Evolutionary conservation across 2,888 invertebrate species (phyloP), one percentile per base, ranked within the genome.

Genomic region (Aleiodes alternator): DNA sequence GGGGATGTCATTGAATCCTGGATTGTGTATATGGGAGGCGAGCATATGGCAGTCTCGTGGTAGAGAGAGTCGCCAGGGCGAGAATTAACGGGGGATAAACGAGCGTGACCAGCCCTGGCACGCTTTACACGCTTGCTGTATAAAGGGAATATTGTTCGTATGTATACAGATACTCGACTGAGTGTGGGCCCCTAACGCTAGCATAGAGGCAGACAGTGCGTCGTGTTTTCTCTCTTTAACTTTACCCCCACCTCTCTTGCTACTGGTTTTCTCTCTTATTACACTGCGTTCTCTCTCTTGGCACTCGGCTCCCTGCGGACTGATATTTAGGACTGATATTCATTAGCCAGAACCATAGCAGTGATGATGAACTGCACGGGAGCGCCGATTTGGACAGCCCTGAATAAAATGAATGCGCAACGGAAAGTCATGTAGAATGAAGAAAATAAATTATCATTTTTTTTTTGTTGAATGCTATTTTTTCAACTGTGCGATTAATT

Each of bases 261-360:
- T 50, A 11, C 57, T 71, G 29, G 23, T 31, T 38, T 38, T 38
- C 48, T 16, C 50, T 34, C 43, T 38, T 50, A 16, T 59, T 50
- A 38, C 3, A 38, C 38, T 38, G 38, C 3, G 38, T 59, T 14
- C 51, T 38, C 50, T 16, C 31, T 59, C 69, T 12, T 51, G 56
- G 31, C 68, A 9, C 68, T 51, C 8, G 9, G 76, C 80, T 88
- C 88, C 88, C 88, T 82, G 82, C 75, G 87, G 88, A 85, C 87
- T 84, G 87, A 88, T 88, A 87, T 88, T 88, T 88, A 89, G 88
- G 88, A 86, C 87, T 85, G 87, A 88, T 89, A 89, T 89, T 89
- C 89, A 89, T 89, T 89, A 89, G 87, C 88, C 66, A 87, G 85
- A 83, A 51, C 85, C 86, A 86, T 81, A 86, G 79, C 82, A 77